Base-by-base conservation (phyloP, 2,888 invertebrate genomes). In the Caenorhabditis sp. region DNA sequence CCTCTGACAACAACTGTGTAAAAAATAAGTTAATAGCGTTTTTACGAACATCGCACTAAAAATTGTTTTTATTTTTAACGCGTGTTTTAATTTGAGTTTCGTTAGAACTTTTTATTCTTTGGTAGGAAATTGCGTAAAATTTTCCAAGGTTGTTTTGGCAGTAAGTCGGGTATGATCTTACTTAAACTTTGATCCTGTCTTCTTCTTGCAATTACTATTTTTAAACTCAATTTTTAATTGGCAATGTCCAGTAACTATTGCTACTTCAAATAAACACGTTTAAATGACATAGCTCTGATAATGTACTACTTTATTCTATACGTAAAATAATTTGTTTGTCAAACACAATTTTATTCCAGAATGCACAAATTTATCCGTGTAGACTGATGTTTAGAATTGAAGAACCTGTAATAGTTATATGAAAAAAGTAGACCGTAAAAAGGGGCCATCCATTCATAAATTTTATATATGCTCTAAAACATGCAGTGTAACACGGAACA, bases 291-390 rank as follows among this genome's bases (percentile, higher is more conserved):
- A n/a, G n/a, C n/a, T n/a, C n/a, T n/a, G n/a, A n/a, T n/a, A n/a
- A n/a, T n/a, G n/a, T n/a, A n/a, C n/a, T n/a, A n/a, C n/a, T n/a
- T n/a, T n/a, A n/a, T n/a, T n/a, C n/a, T n/a, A n/a, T n/a, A n/a
- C n/a, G n/a, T n/a, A n/a, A n/a, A n/a, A n/a, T n/a, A n/a, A n/a
- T n/a, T n/a, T n/a, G n/a, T n/a, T n/a, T n/a, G n/a, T n/a, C n/a
- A n/a, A n/a, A n/a, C n/a, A n/a, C n/a, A n/a, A n/a, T n/a, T n/a
- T n/a, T n/a, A n/a, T n/a, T n/a, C n/a, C n/a, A n/a, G n/a, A n/a
- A n/a, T n/a, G n/a, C n/a, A n/a, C n/a, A n/a, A n/a, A n/a, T n/a
- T 77, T 35, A 85, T 50, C 85, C 85, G 69, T 85, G 85, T 35
- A 85, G 72, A 22, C 81, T 65, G 55, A 83, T 83, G 44, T 77